Percentiles rank a stretch among this genome's conserved stretches.
Evolutionary conservation across 2,797 vertebrate species (phyloP).

Genomic region (Cynopterus sphinx): DNA sequence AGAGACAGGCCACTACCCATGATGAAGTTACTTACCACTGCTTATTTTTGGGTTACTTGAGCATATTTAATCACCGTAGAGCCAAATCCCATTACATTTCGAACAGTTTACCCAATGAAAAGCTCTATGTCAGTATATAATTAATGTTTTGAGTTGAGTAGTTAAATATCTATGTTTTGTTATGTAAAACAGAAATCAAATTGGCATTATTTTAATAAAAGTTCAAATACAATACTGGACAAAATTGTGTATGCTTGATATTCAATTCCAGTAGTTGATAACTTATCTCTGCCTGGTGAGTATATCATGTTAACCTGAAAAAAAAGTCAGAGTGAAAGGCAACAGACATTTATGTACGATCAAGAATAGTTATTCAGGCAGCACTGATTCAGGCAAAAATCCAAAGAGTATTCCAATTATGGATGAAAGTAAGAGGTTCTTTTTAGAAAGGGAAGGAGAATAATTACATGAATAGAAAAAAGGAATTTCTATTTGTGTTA

Average conservation of each 20-base stretch:
- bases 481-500: not conserved
- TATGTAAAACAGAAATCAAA: not conserved
- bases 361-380: not conserved
- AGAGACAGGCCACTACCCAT: not conserved
- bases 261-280: not conserved
- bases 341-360: not conserved
- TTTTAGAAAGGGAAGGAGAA: not conserved
- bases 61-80: not conserved
- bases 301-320: not conserved
- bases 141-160: not conserved
- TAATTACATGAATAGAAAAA: not conserved
- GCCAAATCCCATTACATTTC: not conserved
- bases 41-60: not conserved
- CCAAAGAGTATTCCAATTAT: not conserved
- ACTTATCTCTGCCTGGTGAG: not conserved
- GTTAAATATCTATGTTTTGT: not conserved
- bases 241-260: not conserved
- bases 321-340: not conserved
- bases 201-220: constrained; percentile 45
- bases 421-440: not conserved
- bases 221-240: not conserved
- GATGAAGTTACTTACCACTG: not conserved
- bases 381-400: not conserved
- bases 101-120: not conserved
- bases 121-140: not conserved